Conservation (phyloP, 2,113 vertebrate species). For the Platichthys flesus region DNA sequence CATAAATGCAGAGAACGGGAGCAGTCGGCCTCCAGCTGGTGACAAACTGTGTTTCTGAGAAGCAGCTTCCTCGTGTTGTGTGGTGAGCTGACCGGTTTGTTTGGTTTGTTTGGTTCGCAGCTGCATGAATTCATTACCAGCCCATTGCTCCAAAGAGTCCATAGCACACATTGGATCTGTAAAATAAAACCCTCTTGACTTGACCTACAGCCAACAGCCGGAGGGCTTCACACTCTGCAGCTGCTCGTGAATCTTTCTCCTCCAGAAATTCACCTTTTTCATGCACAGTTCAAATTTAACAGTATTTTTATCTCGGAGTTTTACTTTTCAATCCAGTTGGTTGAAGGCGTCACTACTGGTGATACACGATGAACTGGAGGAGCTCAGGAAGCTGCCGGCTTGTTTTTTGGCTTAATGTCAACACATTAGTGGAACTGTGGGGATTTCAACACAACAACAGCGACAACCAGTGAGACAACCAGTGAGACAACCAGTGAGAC, state of each 20-base stretch:
- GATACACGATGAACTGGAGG: too few relatives aligned
- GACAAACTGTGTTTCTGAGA: too few relatives aligned
- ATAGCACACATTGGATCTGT: background rate
- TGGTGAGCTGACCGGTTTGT: background rate
- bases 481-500: background rate
- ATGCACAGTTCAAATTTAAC: too few relatives aligned
- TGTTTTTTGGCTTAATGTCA: too few relatives aligned
- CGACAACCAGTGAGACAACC: background rate
- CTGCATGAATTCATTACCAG: background rate
- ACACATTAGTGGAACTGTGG: slow-evolving; percentile 25
- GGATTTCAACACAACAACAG: slow-evolving; percentile 43
- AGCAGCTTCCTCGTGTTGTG: too few relatives aligned
- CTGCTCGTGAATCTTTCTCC: background rate
- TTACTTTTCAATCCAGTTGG: too few relatives aligned
- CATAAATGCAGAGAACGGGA: too few relatives aligned
- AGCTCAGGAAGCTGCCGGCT: too few relatives aligned
- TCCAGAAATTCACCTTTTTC: background rate
- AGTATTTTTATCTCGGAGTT: too few relatives aligned
- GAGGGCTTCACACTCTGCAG: background rate
- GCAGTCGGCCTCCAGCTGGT: too few relatives aligned
- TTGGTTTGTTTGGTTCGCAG: background rate
- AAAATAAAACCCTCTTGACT: background rate
- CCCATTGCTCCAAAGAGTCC: background rate
- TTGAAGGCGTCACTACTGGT: too few relatives aligned
- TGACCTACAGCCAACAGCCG: background rate